Base-by-base conservation (phyloP, 2,113 vertebrate species). In the Tenebrosternarchus preto region DNA sequence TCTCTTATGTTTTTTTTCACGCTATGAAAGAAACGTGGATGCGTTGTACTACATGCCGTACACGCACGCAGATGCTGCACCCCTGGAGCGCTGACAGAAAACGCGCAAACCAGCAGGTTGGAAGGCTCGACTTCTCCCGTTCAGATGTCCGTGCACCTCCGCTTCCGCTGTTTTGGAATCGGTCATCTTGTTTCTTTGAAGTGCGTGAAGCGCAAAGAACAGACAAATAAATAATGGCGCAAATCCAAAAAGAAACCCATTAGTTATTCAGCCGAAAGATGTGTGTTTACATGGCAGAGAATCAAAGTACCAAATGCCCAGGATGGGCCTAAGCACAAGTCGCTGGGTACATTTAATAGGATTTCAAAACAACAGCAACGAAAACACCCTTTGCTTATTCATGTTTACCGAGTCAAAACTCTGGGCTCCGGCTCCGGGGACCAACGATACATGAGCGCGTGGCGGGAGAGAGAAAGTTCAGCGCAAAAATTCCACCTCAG, bases 191-290 rank as follows among this genome's bases (percentile, higher is more conserved):
- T 33, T 67, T 70, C 63, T 83, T 66, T 83, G 85, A 87, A 83
- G 36, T 63, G 81, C 80, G 74, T 85, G 80, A 84, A 82, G 72
- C 84, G 86, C 78, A 76, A 9, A 81, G 83, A 82, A 82, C 85
- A 83, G 84, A 83, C 78, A 75, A 57, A 64, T 17, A 50, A 24
- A 16, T 27, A 22, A 27, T 33, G 24, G 53, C 36, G 16, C 1
- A 5, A 50, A 63, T 68, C 22, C 24, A 56, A 63, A 80, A 36
- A 12, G 24, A 73, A n/a, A 25, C 6, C 6, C 24, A 25, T 66
- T 33, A 20, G 16, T 19, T 43, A 29, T 7, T 19, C 61, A 68
- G 53, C 53, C 15, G 72, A 59, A 63, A 63, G 36, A 6, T 33
- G 31, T 33, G 7, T 33, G n/a, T 31, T 66, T 22, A 59, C n/a